Conservation (phyloP, 2,113 vertebrate genomes). For the Dipodomys stephensi region DNA sequence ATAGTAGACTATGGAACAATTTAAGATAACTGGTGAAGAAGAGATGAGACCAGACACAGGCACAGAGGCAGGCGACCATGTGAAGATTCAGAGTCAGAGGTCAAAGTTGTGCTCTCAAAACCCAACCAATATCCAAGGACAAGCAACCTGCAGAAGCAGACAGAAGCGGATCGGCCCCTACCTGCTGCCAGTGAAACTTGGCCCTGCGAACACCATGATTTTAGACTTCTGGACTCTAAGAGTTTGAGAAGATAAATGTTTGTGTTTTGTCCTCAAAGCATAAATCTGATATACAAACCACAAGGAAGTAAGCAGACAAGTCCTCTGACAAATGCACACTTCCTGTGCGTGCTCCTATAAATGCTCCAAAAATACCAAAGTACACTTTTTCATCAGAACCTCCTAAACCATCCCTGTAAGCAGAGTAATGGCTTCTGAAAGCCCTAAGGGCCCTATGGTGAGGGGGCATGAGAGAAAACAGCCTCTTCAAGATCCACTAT, state of each 20-base stretch:
- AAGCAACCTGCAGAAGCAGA: background rate
- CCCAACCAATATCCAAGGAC: background rate
- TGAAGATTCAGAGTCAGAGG: background rate
- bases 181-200: background rate
- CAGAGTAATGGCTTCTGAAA: background rate
- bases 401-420: background rate
- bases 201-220: too few species aligned
- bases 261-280: background rate
- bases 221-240: background rate
- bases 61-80: too few species aligned
- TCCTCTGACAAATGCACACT: background rate
- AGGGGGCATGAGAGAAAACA: background rate
- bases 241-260: background rate
- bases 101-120: background rate
- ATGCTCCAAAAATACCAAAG: background rate
- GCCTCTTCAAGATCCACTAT: background rate
- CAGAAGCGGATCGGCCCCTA: background rate
- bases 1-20: background rate
- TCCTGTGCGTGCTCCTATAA: background rate
- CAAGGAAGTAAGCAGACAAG: background rate
- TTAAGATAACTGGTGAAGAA: background rate
- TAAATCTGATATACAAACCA: background rate
- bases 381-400: background rate
- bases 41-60: background rate
- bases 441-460: background rate